Conservation (phyloP, 2,888 invertebrate species). For the Bhutanitis thaidina region DNA sequence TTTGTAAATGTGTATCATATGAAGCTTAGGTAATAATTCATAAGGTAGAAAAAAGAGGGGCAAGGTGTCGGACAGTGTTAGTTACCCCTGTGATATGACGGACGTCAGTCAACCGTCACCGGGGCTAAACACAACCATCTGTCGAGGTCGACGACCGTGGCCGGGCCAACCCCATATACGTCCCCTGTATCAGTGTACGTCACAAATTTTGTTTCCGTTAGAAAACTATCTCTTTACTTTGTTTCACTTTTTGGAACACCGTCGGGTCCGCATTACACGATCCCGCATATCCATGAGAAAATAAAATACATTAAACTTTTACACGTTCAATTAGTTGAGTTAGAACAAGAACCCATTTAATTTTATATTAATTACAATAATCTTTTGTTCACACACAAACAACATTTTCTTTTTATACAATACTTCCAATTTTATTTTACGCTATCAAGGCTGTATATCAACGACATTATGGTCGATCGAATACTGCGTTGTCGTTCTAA, state of each 20-base stretch:
- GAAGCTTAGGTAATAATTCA: too few species aligned
- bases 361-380: too few species aligned
- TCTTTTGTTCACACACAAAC: too few species aligned
- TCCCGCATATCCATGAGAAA: constrained; percentile 6
- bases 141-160: constrained; percentile 55
- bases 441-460: too few species aligned
- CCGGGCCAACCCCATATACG: constrained; percentile 47
- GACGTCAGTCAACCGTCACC: background rate
- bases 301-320: too few species aligned
- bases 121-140: constrained; percentile 41
- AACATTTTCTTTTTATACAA: too few species aligned
- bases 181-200: constrained; percentile 34
- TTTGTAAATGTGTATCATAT: background rate
- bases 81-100: constrained; percentile 4
- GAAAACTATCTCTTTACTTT: constrained; percentile 23
- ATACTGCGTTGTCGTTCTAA: too few species aligned
- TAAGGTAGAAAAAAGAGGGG: constrained; percentile 1
- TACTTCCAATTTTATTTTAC: too few species aligned
- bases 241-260: background rate
- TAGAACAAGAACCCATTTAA: too few species aligned
- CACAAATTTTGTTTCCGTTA: constrained; percentile 31
- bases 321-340: too few species aligned
- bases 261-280: constrained; percentile 1
- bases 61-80: background rate
- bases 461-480: too few species aligned